These are phyloP conservation scores for Labroides dimidiatus DNA, from an alignment of 2,797 vertebrate species.

Conservation along the genomic window DNA sequence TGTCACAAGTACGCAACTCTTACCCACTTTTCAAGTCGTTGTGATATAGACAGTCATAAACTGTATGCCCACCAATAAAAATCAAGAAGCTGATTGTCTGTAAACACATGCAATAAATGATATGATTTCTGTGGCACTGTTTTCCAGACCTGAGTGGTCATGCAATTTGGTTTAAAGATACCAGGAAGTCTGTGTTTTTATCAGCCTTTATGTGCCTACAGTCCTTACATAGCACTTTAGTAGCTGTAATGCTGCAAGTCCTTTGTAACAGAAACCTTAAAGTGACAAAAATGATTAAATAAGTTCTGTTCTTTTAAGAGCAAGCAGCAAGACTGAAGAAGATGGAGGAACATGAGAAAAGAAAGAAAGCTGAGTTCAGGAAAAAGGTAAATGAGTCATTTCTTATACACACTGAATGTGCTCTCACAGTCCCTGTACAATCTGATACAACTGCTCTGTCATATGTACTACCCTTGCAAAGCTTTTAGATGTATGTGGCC, in stretches of 20 bases:
- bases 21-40: neutral
- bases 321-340: conserved; percentile 92
- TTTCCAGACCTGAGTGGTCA: conserved; percentile 6
- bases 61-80: conserved; percentile 24
- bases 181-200: conserved; percentile 19
- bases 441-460: neutral
- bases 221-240: neutral
- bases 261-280: conserved; percentile 11
- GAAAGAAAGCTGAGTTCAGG: conserved; percentile 92
- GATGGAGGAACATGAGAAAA: conserved; percentile 92
- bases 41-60: conserved; percentile 21
- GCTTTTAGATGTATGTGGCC: neutral
- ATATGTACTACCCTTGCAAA: too few relatives aligned
- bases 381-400: conserved; percentile 83
- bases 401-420: neutral
- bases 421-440: neutral
- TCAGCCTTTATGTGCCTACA: conserved; percentile 7
- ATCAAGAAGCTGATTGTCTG: conserved; percentile 4
- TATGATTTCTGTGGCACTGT: conserved; percentile 9
- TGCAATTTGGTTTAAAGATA: conserved; percentile 26
- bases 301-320: conserved; percentile 75
- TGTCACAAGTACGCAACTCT: neutral
- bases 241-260: neutral
- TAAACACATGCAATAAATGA: conserved; percentile 26
- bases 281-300: neutral